Percentiles rank a stretch among this genome's conserved stretches.
Conservation (phyloP, 2,113 vertebrate genomes). For the Ciconia boyciana region DNA sequence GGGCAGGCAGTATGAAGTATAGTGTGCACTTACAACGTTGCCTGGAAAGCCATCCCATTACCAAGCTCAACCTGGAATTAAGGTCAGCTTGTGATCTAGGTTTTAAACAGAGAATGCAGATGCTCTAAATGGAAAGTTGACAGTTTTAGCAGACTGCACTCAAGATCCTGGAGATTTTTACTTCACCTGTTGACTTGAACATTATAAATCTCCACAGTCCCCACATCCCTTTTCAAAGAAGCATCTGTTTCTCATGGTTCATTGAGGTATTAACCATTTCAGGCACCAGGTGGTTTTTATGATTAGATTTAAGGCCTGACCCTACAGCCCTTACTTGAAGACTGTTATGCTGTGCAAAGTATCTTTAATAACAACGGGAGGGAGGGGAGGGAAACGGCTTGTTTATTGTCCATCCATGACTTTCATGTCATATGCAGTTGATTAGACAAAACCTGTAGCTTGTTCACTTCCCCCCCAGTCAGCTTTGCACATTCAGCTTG, state of each 20-base stretch:
- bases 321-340: conserved; percentile 9
- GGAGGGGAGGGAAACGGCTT: not conserved
- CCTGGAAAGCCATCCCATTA: conserved; percentile 12
- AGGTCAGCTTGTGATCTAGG: conserved; percentile 6
- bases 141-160: conserved; percentile 63
- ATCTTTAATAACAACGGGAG: not conserved
- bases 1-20: not conserved
- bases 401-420: conserved; percentile 3
- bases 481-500: not conserved
- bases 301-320: conserved; percentile 44
- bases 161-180: conserved; percentile 66
- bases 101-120: conserved; percentile 64
- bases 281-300: conserved; percentile 62
- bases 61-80: conserved; percentile 30
- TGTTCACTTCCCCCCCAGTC: not conserved
- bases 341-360: not conserved
- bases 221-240: conserved; percentile 59
- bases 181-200: conserved; percentile 70
- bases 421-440: not conserved
- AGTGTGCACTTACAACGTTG: not conserved
- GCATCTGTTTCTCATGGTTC: conserved; percentile 75
- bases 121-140: conserved; percentile 69
- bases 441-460: not conserved
- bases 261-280: conserved; percentile 48
- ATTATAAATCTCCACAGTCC: conserved; percentile 69